Base-by-base conservation (phyloP, 1,140 invertebrate genomes). In the Pachyrhynchus sulphureomaculatus region DNA sequence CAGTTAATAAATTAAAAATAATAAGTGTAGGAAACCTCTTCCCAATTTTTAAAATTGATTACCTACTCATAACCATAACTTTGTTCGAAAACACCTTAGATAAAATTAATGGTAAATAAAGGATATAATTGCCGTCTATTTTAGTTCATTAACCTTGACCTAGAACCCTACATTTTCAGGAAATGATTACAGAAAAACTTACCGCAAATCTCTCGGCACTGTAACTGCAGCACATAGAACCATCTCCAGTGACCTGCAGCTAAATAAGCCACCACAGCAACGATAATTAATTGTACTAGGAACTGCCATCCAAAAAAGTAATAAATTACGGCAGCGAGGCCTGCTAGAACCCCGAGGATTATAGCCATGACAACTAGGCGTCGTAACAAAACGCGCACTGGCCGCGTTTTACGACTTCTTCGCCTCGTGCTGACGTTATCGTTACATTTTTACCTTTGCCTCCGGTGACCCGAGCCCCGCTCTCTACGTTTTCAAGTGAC, bases 141-240 rank as follows among this genome's bases (percentile, higher is more conserved):
- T n/a, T n/a, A 78, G 75, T 72, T 58, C 23, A 54, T 32, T 20
- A 23, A n/a, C 26, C 15, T 21, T 34, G 54, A 57, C 54, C 54
- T 44, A 57, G 13, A 57, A 20, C n/a, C 54, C 54, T 44, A 57
- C 13, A 26, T 48, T 42, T 5, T 29, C n/a, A 49, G 24, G 15
- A 17, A 49, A 17, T 42, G 9, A 8, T 4, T 18, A 4, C 17
- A 20, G 18, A n/a, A 48, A 63, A 51, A 66, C 85, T 86, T 74
- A 89, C 88, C 70, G 79, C 12, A 86, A 47, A 77, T 93, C 90
- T 37, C 91, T 82, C 0, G 86, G 86, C 0, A 82, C 78, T 0
- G 91, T 93, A 67, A 78, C 83, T 2, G 82, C 49, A 6, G 87
- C 88, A 21, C 79, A 68, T 88, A 89, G 58, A 88, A 78, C 85